Evolutionary conservation across 2,888 invertebrate species (phyloP).

Genomic region (Drosophila birchii): DNA sequence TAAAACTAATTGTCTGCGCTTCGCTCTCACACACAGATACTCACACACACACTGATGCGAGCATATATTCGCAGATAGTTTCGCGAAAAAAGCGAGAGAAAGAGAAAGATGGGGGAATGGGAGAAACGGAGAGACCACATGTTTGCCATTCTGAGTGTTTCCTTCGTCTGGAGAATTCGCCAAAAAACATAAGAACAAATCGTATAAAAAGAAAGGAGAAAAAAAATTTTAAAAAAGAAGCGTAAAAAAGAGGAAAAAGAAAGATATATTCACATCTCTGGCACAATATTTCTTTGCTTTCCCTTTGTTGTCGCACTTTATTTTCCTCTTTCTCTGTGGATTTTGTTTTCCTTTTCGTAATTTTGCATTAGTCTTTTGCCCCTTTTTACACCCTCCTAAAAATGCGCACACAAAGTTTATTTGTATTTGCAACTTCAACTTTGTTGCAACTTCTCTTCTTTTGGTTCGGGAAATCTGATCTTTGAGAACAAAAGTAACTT

Average conservation of each 20-base stretch:
- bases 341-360: slow-evolving; percentile 42
- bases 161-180: slow-evolving; percentile 55
- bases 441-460: slow-evolving; percentile 29
- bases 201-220: neutral
- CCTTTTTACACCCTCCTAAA: neutral
- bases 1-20: slow-evolving; percentile 81
- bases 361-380: slow-evolving; percentile 53
- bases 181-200: slow-evolving; percentile 19
- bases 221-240: slow-evolving; percentile 8
- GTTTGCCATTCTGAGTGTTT: slow-evolving; percentile 73
- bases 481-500: slow-evolving; percentile 2
- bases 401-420: neutral
- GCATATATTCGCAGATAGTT: slow-evolving; percentile 30
- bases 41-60: slow-evolving; percentile 22
- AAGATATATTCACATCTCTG: slow-evolving; percentile 46
- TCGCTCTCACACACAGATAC: slow-evolving; percentile 74
- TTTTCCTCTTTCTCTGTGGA: slow-evolving; percentile 39
- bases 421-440: slow-evolving; percentile 33
- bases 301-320: slow-evolving; percentile 48
- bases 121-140: slow-evolving; percentile 54
- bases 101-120: slow-evolving; percentile 9
- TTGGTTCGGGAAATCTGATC: slow-evolving; percentile 23
- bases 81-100: slow-evolving; percentile 22
- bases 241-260: neutral
- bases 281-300: slow-evolving; percentile 22